Percentiles rank a stretch among this genome's conserved stretches.
Conservation (phyloP, 2,113 vertebrate species). For the Entomyzon cyanotis region DNA sequence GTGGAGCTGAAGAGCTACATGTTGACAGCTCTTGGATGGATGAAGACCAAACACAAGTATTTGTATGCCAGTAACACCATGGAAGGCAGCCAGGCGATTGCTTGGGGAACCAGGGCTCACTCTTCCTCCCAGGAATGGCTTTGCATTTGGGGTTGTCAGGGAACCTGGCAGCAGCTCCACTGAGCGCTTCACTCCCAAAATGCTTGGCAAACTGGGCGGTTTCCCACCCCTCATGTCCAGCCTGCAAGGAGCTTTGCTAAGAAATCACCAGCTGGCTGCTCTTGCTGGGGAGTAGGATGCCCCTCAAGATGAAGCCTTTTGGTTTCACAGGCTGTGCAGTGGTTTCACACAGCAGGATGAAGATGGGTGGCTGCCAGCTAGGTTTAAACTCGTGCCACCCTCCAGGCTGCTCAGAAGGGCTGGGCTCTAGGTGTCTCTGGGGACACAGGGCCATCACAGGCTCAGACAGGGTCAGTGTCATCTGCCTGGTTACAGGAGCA, state of each 20-base stretch:
- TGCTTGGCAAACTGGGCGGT: neutral
- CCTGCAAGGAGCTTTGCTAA: neutral
- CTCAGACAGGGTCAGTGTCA: rapidly evolving
- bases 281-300: neutral
- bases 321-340: neutral
- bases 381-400: neutral
- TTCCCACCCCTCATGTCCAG: neutral
- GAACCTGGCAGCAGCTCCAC: neutral
- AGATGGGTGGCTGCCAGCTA: neutral
- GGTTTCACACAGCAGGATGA: rapidly evolving
- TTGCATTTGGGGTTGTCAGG: neutral
- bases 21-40: neutral
- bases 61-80: neutral
- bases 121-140: neutral
- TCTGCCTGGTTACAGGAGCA: neutral
- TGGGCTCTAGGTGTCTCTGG: neutral
- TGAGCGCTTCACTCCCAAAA: neutral
- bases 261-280: neutral
- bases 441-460: neutral
- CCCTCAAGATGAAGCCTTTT: neutral
- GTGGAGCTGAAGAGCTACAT: neutral
- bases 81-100: neutral
- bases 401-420: neutral
- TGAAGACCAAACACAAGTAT: neutral
- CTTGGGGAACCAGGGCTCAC: neutral